Percentiles rank a stretch among this genome's conserved stretches.
Conservation (phyloP, 2,888 invertebrate genomes). For the Volucella inanis region DNA sequence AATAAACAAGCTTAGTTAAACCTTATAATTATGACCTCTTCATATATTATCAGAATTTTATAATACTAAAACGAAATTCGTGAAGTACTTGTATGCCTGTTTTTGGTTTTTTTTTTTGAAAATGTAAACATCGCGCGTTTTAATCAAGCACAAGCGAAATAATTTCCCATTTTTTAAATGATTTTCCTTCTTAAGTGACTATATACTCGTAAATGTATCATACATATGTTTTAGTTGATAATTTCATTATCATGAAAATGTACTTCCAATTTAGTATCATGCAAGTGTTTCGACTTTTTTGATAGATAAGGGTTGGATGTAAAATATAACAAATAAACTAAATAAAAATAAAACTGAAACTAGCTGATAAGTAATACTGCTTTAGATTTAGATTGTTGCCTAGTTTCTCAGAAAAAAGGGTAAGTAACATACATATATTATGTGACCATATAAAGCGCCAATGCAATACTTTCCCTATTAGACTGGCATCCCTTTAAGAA, state of each 20-base stretch:
- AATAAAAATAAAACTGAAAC: slow-evolving; percentile 10
- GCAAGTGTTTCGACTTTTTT: slow-evolving; percentile 32
- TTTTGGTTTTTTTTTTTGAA: no score
- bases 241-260: slow-evolving; percentile 51
- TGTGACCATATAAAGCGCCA: no score
- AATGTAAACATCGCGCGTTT: no score
- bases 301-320: slow-evolving; percentile 11
- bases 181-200: neutral
- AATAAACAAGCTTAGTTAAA: neutral
- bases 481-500: no score
- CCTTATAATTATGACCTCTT: neutral
- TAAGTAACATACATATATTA: no score
- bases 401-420: no score
- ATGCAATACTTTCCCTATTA: no score
- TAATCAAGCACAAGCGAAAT: neutral
- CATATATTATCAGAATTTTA: slow-evolving; percentile 21
- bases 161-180: neutral
- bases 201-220: neutral
- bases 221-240: slow-evolving; percentile 21
- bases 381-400: neutral
- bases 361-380: slow-evolving; percentile 30
- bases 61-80: neutral
- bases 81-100: no score
- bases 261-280: slow-evolving; percentile 50
- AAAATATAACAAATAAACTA: neutral